These are phyloP conservation scores for Orthosia cruda DNA, from an alignment of 2,888 invertebrate genomes.

Conservation along the genomic window DNA sequence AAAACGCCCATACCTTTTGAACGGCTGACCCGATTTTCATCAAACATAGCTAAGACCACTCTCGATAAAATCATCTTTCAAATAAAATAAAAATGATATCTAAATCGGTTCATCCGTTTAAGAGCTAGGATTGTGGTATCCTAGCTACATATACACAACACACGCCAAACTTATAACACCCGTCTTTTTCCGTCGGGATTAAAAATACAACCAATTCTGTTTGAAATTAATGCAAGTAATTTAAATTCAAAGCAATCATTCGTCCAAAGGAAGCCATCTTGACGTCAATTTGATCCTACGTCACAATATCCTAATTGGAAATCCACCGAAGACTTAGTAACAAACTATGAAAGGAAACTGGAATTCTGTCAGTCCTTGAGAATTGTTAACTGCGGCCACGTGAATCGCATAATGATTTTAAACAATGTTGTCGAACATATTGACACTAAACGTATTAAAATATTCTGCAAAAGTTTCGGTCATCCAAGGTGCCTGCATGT, in stretches of 20 bases:
- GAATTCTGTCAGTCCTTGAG: conserved; percentile 56
- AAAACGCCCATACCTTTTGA: too few relatives aligned
- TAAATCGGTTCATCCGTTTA: too few relatives aligned
- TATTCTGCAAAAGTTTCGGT: conserved; percentile 38
- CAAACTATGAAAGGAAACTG: conserved; percentile 50
- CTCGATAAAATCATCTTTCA: too few relatives aligned
- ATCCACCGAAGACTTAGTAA: conserved; percentile 26
- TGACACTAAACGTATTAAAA: conserved; percentile 43
- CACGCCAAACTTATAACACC: too few relatives aligned
- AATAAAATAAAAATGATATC: too few relatives aligned
- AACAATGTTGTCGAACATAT: conserved; percentile 39
- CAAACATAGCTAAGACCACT: too few relatives aligned
- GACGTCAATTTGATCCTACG: conserved; percentile 38
- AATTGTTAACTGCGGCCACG: conserved; percentile 31
- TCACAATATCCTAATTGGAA: conserved; percentile 47
- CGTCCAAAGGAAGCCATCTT: conserved; percentile 19
- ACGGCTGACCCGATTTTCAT: too few relatives aligned
- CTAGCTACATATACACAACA: too few relatives aligned
- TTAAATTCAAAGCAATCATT: conserved; percentile 38
- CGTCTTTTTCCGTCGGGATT: too few relatives aligned
- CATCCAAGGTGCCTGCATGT: conserved; percentile 11
- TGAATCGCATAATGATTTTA: conserved; percentile 47
- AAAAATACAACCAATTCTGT: not conserved
- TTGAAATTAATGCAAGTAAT: conserved; percentile 27
- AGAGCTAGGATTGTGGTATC: too few relatives aligned